A percentile compares a stretch with the other conserved stretches of the same genome.
Evolutionary conservation across 2,888 invertebrate genomes (phyloP).

Genomic region (Adela reaumurella): DNA sequence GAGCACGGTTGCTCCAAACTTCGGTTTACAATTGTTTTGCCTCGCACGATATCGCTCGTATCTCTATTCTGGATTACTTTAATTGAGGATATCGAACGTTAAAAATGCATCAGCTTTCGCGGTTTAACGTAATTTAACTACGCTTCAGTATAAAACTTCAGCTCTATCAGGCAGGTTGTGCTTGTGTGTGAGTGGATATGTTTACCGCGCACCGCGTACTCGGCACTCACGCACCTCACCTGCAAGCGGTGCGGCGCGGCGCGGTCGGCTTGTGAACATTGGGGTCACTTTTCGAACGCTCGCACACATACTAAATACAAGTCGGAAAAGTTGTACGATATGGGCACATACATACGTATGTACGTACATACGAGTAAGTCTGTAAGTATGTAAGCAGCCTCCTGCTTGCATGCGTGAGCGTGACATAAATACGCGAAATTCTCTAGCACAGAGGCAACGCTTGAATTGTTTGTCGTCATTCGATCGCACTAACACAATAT

Average conservation of each 20-base stretch:
- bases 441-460: not conserved
- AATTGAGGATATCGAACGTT: slow-evolving; percentile 22
- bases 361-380: too few species aligned
- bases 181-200: not conserved
- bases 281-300: not conserved
- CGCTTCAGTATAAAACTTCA: slow-evolving; percentile 14
- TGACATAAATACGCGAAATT: not conserved
- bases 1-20: slow-evolving; percentile 48
- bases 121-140: too few species aligned
- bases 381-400: too few species aligned
- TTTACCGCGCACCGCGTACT: not conserved
- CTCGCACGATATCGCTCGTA: not conserved
- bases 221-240: too few species aligned
- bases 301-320: not conserved
- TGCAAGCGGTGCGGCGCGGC: not conserved
- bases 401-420: too few species aligned
- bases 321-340: not conserved
- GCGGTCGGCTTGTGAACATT: not conserved
- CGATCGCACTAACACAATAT: too few species aligned
- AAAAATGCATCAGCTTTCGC: slow-evolving; percentile 9
- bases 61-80: slow-evolving; percentile 17
- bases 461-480: too few species aligned
- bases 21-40: slow-evolving; percentile 21
- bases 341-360: too few species aligned
- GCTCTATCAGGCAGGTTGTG: not conserved